These are phyloP conservation scores for Nemopilema nomurai DNA, from an alignment of 30 jellyfish, hydroid and myxozoan species.

Conservation along the genomic window DNA sequence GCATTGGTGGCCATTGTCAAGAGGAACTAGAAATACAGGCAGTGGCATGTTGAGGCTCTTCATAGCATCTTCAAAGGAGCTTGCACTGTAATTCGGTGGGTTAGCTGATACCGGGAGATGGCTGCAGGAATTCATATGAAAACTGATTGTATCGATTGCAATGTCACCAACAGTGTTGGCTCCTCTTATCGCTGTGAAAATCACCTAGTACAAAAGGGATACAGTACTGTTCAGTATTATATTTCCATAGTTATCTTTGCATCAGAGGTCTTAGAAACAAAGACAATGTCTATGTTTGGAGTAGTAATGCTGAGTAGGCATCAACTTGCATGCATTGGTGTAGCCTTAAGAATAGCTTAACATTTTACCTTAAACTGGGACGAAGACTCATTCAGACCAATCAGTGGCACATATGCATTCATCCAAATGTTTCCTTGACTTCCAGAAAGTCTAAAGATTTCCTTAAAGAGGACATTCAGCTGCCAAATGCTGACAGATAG, in stretches of 20 bases:
- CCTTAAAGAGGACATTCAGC: constrained; percentile 9
- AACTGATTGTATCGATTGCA: constrained; percentile 38
- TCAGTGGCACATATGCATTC: constrained; percentile 39
- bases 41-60: constrained; percentile 12
- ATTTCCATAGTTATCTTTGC: background rate
- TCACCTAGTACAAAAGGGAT: background rate
- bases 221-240: background rate
- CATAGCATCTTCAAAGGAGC: background rate
- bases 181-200: constrained; percentile 53
- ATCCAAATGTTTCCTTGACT: constrained; percentile 71
- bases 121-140: background rate
- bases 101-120: constrained; percentile 6
- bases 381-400: constrained; percentile 5
- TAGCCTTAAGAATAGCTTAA: too few relatives aligned
- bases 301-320: too few relatives aligned
- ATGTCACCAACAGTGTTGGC: constrained; percentile 39
- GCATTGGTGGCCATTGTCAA: constrained; percentile 3
- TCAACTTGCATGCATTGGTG: too few relatives aligned
- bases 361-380: constrained; percentile 32
- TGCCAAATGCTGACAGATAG: constrained; percentile 48
- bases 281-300: too few relatives aligned
- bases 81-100: constrained; percentile 3
- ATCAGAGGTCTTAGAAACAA: too few relatives aligned
- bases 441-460: constrained; percentile 52
- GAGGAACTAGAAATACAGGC: constrained; percentile 28